These are phyloP conservation scores for Mormyrus proboscirostris DNA, from an alignment of 2,797 vertebrate genomes.

Conservation along the genomic window DNA sequence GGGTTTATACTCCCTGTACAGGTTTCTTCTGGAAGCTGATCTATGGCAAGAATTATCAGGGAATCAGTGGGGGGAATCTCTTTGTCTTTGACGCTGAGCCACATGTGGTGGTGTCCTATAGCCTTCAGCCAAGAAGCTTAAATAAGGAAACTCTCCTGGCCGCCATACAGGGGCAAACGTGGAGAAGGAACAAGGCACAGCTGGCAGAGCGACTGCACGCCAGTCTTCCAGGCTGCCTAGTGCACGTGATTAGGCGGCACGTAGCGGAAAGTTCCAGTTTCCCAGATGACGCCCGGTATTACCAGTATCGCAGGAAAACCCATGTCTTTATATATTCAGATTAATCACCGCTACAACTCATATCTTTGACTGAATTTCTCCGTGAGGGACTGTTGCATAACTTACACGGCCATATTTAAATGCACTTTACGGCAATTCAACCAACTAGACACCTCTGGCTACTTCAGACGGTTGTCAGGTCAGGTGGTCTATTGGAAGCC, in stretches of 20 bases:
- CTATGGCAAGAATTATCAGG: constrained; percentile 44
- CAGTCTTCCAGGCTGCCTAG: constrained; percentile 45
- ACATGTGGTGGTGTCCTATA: constrained; percentile 63
- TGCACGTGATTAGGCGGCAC: constrained; percentile 55
- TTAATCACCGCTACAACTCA: neutral
- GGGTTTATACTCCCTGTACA: constrained; percentile 52
- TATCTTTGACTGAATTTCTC: neutral
- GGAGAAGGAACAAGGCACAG: constrained; percentile 39
- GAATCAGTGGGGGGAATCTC: neutral
- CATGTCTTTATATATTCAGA: constrained; percentile 17
- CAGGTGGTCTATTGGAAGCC: neutral
- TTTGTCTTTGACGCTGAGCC: constrained; percentile 45
- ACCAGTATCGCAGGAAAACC: neutral
- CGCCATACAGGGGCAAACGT: constrained; percentile 48
- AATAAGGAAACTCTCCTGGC: constrained; percentile 33
- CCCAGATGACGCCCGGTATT: constrained; percentile 33
- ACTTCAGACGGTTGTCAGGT: neutral
- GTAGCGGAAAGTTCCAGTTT: constrained; percentile 58
- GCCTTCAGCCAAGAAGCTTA: constrained; percentile 50
- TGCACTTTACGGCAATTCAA: neutral
- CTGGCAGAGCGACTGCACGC: constrained; percentile 54
- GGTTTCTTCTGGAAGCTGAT: constrained; percentile 31
- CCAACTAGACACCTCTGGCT: neutral
- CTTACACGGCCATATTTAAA: neutral
- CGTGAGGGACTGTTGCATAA: neutral